Base-by-base conservation (phyloP, 1,140 invertebrate species). In the Lucilia sericata region DNA sequence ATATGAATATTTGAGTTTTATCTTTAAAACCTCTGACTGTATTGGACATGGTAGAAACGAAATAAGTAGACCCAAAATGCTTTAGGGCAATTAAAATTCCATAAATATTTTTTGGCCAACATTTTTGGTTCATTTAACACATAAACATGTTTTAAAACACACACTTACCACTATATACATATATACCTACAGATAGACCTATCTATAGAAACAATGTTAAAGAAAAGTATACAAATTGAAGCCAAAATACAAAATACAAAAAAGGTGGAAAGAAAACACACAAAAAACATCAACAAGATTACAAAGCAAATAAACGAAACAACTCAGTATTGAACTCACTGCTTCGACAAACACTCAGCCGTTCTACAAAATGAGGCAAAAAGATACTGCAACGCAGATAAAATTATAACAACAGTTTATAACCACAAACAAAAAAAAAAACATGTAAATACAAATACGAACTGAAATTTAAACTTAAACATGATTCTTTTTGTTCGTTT, bases 71-170 rank as follows among this genome's bases (percentile, higher is more conserved):
- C 13, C 51, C 12, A 12, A 55, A 17, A 55, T 42, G 34, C 30
- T 14, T 76, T 76, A 47, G 34, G 34, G 34, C 36, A 76, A 76
- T 76, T 76, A 76, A 76, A 76, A 76, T 42, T n/a, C 36, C 74
- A 76, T 76, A 76, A 76, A 76, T 76, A 74, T 34, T 74, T 34
- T 75, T 76, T 76, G 17, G 74, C 13, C 74, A 76, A 42, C 74
- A 76, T 34, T 34, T 42, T 21, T 76, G 74, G 13, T 76, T 42
- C 74, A 76, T 76, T 76, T 42, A 36, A 17, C 34, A 42, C 25
- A 42, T 76, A 76, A 76, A 76, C 34, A 21, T 36, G 34, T 74
- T 30, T 21, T 65, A 19, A 19, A n/a, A 42, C 34, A 76, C 17
- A 76, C n/a, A 36, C 3, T 10, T 75, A 75, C 74, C n/a, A 1